These are phyloP conservation scores for Augiades crinisus DNA, from an alignment of 2,888 invertebrate species.

Conservation along the genomic window DNA sequence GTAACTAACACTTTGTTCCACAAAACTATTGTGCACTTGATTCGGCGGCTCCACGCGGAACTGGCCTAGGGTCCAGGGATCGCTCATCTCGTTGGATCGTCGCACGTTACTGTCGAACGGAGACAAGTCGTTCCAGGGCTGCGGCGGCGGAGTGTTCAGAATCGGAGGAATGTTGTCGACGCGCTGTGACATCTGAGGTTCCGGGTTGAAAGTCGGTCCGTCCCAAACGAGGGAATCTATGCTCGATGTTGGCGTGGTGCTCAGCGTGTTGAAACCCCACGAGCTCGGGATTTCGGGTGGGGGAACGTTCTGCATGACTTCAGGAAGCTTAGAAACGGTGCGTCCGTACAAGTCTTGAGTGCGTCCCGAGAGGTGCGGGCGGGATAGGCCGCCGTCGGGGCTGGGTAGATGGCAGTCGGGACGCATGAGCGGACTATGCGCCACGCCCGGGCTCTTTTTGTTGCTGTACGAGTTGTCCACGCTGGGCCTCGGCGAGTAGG, in stretches of 20 bases:
- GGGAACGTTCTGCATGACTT: constrained; percentile 49
- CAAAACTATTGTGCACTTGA: constrained; percentile 61
- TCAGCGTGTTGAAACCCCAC: constrained; percentile 60
- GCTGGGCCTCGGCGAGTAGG: constrained; percentile 70
- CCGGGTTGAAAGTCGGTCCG: constrained; percentile 45
- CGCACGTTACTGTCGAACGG: constrained; percentile 55
- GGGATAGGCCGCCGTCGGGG: constrained; percentile 55
- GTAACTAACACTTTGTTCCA: constrained; percentile 64
- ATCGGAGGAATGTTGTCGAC: constrained; percentile 50
- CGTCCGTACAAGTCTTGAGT: constrained; percentile 57
- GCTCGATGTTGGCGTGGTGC: constrained; percentile 42
- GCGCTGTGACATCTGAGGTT: constrained; percentile 39
- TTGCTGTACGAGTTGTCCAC: constrained; percentile 59
- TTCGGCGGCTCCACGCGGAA: constrained; percentile 68
- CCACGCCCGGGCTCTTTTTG: constrained; percentile 68
- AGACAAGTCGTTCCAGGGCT: constrained; percentile 57
- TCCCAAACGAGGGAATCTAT: constrained; percentile 68
- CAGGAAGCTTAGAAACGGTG: constrained; percentile 51
- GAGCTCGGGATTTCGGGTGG: constrained; percentile 52
- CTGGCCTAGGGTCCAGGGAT: constrained; percentile 68
- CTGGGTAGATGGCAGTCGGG: constrained; percentile 66
- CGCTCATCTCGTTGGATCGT: constrained; percentile 49
- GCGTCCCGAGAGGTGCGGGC: constrained; percentile 43
- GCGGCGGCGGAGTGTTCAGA: constrained; percentile 62
- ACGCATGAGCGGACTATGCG: constrained; percentile 71